Conservation (phyloP, 2,113 vertebrate species). For the Gopherus flavomarginatus region DNA sequence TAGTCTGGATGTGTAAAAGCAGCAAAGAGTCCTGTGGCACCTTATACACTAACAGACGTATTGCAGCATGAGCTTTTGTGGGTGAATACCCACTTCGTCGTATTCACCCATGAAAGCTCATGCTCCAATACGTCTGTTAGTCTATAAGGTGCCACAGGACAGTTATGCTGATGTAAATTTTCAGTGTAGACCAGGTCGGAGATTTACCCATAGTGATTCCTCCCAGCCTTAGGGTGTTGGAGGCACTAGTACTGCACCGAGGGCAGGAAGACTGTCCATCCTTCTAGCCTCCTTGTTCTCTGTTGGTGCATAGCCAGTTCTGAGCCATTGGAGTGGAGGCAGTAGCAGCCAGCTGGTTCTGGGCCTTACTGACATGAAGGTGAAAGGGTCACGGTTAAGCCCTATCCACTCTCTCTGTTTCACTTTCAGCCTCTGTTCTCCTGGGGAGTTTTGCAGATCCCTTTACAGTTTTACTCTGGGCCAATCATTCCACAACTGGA, state of each 20-base stretch:
- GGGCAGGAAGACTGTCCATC: background rate
- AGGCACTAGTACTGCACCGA: background rate
- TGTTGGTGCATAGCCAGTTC: background rate
- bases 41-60: too few relatives aligned
- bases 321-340: accelerated
- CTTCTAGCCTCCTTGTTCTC: too few relatives aligned
- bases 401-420: too few relatives aligned
- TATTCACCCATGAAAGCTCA: too few relatives aligned
- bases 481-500: background rate
- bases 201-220: background rate
- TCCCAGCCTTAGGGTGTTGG: background rate
- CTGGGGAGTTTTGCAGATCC: accelerated
- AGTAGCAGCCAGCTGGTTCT: background rate
- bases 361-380: background rate
- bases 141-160: too few relatives aligned
- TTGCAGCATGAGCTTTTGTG: too few relatives aligned
- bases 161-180: too few relatives aligned
- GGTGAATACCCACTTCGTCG: too few relatives aligned
- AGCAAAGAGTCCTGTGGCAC: too few relatives aligned
- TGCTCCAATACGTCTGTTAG: too few relatives aligned
- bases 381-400: background rate
- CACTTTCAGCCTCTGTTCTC: accelerated
- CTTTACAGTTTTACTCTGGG: background rate
- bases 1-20: too few relatives aligned
- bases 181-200: background rate